Base-by-base conservation (phyloP, 2,797 vertebrate species). In the Oceanodroma leucorhoa region DNA sequence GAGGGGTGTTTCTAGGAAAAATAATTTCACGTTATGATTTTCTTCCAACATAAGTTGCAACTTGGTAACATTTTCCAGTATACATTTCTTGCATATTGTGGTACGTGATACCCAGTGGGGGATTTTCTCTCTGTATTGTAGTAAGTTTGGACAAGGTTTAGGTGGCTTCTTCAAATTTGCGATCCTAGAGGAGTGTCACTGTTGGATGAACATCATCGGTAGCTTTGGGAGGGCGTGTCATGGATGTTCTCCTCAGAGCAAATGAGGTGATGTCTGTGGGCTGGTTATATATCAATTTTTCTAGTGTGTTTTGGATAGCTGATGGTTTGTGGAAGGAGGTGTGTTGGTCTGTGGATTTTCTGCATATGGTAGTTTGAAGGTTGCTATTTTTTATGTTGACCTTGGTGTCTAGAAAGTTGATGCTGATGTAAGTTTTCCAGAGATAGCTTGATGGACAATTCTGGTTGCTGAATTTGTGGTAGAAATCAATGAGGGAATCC, bases 311-410 rank as follows among this genome's bases (percentile, higher is more conserved):
- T 95, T 94, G 96, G 92, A 64, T 72, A 90, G 90, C 43, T 90
- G 92, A 89, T 87, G 94, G 95, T 97, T 97, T 96, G 90, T 82
- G 95, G 96, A 97, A 97, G 90, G 96, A 95, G 96, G 92, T 97
- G 95, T 94, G 90, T 87, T 97, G 95, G 96, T 95, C 96, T 97
- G 96, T 97, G 96, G 96, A 97, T 97, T 97, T 97, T 97, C 95
- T 95, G 61, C 88, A 95, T 95, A 94, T 96, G 94, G 94, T 97
- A 95, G 95, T 97, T 97, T 97, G 88, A 94, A 32, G n/a, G 83
- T 93, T 96, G 83, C 92, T 97, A 95, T 97, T 96, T 97, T 96
- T 97, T 86, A 65, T 95, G 93, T 89, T 95, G 94, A 93, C 83
- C 83, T 58, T 82, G 90, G 80, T 95, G 94, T 97, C 94, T 95